Evolutionary conservation across 2,797 vertebrate species (phyloP).

Genomic region (Anas bernieri): DNA sequence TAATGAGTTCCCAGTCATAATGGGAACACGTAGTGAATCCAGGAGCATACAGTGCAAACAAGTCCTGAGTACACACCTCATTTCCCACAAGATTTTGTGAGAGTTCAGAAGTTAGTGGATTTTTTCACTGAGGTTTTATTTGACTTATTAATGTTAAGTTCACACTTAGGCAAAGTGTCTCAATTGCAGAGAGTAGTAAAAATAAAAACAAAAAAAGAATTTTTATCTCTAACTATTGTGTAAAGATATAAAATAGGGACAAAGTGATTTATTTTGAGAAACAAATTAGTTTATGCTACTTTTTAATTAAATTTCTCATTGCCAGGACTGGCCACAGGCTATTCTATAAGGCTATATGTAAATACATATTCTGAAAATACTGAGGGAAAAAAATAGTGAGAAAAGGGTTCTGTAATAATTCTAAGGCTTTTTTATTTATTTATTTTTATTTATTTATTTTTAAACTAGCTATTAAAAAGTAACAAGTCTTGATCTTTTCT

Average conservation of each 20-base stretch:
- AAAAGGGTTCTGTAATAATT: neutral
- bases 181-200: neutral
- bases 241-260: neutral
- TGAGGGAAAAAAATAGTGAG: neutral
- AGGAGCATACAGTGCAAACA: neutral
- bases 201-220: neutral
- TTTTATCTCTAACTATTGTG: accelerated
- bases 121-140: neutral
- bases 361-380: neutral
- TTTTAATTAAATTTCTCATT: neutral
- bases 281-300: neutral
- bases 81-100: neutral
- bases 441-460: neutral
- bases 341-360: neutral
- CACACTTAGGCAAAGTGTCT: neutral
- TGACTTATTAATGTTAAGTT: neutral
- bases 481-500: neutral
- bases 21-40: neutral
- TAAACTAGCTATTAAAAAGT: neutral
- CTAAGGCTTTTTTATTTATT: neutral
- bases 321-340: neutral
- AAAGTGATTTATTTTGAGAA: neutral
- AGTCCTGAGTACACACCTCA: neutral
- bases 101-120: neutral
- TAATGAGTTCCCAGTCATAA: neutral